Conservation (phyloP, 2,888 invertebrate genomes). For the Lamproptera curius region DNA sequence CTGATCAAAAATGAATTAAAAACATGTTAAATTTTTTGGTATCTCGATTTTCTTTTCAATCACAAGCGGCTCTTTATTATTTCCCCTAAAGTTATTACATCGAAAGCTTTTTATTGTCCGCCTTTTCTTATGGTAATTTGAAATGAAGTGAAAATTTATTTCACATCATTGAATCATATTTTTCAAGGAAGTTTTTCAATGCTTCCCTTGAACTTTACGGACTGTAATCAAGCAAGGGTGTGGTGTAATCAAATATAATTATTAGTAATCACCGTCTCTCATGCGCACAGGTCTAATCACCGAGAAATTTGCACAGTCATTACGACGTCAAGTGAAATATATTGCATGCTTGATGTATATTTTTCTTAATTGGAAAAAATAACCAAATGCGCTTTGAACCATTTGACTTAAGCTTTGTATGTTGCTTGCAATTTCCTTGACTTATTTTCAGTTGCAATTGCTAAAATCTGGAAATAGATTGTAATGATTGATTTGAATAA, state of each 20-base stretch:
- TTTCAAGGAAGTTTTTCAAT: constrained; percentile 9
- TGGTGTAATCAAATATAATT: constrained; percentile 18
- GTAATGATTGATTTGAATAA: too few relatives aligned
- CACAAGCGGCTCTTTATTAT: too few relatives aligned
- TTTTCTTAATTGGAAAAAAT: not conserved
- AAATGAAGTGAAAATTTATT: not conserved
- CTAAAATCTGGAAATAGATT: too few relatives aligned
- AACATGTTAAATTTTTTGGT: too few relatives aligned
- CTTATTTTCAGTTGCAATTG: too few relatives aligned
- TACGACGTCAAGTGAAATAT: constrained; percentile 10
- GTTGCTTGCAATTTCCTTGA: too few relatives aligned
- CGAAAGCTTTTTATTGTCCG: too few relatives aligned
- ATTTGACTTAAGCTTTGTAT: too few relatives aligned
- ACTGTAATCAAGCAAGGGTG: constrained; percentile 19
- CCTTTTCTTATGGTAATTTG: not conserved
- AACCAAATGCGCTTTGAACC: too few relatives aligned
- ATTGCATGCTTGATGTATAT: not conserved
- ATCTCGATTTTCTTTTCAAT: too few relatives aligned
- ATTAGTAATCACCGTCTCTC: constrained; percentile 14
- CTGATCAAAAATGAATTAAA: too few relatives aligned
- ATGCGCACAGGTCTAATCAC: constrained; percentile 14
- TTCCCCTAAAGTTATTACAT: too few relatives aligned
- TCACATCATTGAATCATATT: not conserved
- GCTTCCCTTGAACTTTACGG: constrained; percentile 18
- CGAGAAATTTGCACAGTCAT: constrained; percentile 19